Base-by-base conservation (phyloP, 1,140 invertebrate genomes). In the Harlomillsia oculata region DNA sequence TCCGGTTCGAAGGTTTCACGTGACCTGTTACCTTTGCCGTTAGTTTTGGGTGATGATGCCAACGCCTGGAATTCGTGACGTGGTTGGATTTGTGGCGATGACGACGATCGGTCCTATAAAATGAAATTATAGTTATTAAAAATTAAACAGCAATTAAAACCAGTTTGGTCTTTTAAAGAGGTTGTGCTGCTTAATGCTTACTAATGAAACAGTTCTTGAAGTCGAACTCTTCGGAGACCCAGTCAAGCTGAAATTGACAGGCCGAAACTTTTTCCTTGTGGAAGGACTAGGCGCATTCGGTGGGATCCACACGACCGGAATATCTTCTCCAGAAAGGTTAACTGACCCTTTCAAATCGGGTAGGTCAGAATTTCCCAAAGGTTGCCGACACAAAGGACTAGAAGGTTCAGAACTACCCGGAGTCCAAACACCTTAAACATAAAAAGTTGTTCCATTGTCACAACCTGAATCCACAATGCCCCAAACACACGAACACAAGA, bases 251-350 rank as follows among this genome's bases (percentile, higher is more conserved):
- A 89, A 89, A 60, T 77, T 79, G 28, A 89, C 81, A 1, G 86
- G 82, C 56, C 81, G 75, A 71, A 85, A 88, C 55, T 69, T 79
- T 83, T 75, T 74, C 81, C 77, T 65, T 9, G 43, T 50, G 11
- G 56, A 56, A 34, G 63, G 59, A 53, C 56, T 62, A 23, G 59
- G 44, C 23, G 75, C 80, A 69, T 77, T 82, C 63, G 76, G 78
- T 4, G 85, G 84, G 2, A 80, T 80, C 86, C 86, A 89, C 52
- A 88, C 75, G 4, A 83, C 76, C 29, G 78, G 78, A 26, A 58
- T 39, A 8, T 57, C 46, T 30, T 50, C 45, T 16, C 16, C 18
- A 51, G 44, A 48, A 23, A 30, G 28, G 30, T 48, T 30, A 20
- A 32, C 28, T 32, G 28, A 21, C 39, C 39, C 39, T 1, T 13